Base-by-base conservation (phyloP, 1,140 invertebrate species). In the Lordiphosa mommai region DNA sequence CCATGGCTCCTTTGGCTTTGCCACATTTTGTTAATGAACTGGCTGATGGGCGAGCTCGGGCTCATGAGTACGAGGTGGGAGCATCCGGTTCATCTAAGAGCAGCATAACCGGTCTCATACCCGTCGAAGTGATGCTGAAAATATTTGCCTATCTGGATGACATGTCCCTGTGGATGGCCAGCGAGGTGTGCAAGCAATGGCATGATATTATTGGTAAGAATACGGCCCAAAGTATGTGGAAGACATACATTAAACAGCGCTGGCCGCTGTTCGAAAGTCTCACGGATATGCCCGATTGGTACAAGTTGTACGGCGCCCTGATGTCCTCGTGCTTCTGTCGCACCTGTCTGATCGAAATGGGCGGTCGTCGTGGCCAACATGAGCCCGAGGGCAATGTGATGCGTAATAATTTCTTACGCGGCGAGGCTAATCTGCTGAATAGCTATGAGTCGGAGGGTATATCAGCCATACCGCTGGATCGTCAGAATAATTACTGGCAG, bases 91-190 rank as follows among this genome's bases (percentile, higher is more conserved):
- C 40, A 14, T 61, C 32, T 8, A 71, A 61, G 10, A 65, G 48
- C 52, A 65, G 48, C 52, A 71, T 68, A 17, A 63, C 56, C 16
- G 41, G 36, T 36, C 55, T 63, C 1, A 77, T 90, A 67, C 87
- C 87, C 55, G 72, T 91, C 89, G 57, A 90, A 94, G 96, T 98
- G 49, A 91, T 97, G 69, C 90, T 97, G 7, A 92, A 93, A 37
- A 95, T 98, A 55, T 97, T 98, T 89, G 94, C 93, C 14, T 95
- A 96, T 87, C 90, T 98, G 68, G 97, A 98, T 86, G 96, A 98
- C 88, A 92, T 98, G 60, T 97, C 96, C 3, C 89, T 98, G 58
- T 96, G 95, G 94, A 93, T 94, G 88, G 93, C 95, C 63, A 93
- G 94, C 60, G 93, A 95, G 90, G 96, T 97, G 12, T 97, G 96